A percentile compares a stretch with the other conserved stretches of the same genome.
Evolutionary conservation across 1,140 invertebrate species (phyloP).

Genomic region (Portunus trituberculatus): DNA sequence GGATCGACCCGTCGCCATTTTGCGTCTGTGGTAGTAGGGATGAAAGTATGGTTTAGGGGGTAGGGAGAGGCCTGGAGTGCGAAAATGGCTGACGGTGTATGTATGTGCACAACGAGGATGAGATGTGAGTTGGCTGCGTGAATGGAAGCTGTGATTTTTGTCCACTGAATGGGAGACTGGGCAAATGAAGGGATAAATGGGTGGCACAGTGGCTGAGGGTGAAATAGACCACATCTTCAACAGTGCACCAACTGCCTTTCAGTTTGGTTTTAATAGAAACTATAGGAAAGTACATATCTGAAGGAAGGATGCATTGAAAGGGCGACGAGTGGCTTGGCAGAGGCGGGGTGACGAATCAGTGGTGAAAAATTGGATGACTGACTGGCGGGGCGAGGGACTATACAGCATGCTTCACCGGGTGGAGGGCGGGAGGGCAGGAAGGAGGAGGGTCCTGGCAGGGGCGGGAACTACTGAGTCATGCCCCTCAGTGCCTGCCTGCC

Average conservation of each 20-base stretch:
- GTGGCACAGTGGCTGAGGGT: background rate
- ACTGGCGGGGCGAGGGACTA: background rate
- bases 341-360: too few species aligned
- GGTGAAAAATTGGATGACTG: background rate
- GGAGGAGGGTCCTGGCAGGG: background rate
- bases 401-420: background rate
- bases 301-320: too few species aligned
- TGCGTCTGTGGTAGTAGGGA: background rate
- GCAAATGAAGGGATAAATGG: background rate
- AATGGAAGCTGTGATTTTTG: background rate
- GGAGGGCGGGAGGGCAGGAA: background rate
- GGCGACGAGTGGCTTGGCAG: too few species aligned
- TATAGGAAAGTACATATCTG: too few species aligned
- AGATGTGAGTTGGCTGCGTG: background rate
- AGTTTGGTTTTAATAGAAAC: background rate
- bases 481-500: conserved; percentile 7
- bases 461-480: conserved; percentile 8
- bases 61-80: background rate
- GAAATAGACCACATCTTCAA: background rate
- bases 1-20: conserved; percentile 18
- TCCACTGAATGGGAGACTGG: background rate
- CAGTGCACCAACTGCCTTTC: background rate
- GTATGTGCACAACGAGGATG: background rate
- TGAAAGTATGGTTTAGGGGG: background rate
- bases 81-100: background rate